Conservation (phyloP, 2,113 vertebrate species). For the Phrynocephalus versicolor region DNA sequence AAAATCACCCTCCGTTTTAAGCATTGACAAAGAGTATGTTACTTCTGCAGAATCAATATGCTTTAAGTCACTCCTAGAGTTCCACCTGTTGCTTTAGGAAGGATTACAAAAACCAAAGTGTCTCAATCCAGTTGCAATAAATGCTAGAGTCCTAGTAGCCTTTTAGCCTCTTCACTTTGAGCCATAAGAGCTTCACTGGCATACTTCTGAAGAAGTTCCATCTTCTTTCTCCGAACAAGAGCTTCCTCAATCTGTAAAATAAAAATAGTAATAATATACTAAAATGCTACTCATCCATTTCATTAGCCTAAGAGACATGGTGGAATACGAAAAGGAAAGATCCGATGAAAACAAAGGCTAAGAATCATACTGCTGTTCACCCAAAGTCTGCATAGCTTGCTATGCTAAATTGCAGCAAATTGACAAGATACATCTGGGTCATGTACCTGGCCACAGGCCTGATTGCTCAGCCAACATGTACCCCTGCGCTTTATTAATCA, state of each 20-base stretch:
- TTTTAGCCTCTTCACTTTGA: slow-evolving; percentile 91
- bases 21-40: background rate
- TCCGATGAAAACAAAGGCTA: background rate
- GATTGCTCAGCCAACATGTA: too few relatives aligned
- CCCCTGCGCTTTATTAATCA: too few relatives aligned
- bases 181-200: slow-evolving; percentile 95
- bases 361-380: background rate
- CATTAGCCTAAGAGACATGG: background rate
- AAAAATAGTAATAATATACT: background rate
- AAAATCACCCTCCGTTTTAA: background rate
- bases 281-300: background rate
- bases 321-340: background rate
- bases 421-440: too few relatives aligned
- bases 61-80: background rate
- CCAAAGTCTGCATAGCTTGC: too few relatives aligned
- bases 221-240: slow-evolving; percentile 94
- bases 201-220: slow-evolving; percentile 96
- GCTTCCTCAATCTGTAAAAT: slow-evolving; percentile 91
- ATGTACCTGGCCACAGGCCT: too few relatives aligned
- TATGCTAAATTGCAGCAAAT: too few relatives aligned
- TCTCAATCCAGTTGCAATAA: background rate
- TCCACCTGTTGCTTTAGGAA: background rate
- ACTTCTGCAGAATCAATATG: background rate
- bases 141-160: slow-evolving; percentile 86
- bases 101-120: background rate